phyloP scores from a whole-genome alignment of 2,113 vertebrate genomes.

The Talpa occidentalis region DNA sequence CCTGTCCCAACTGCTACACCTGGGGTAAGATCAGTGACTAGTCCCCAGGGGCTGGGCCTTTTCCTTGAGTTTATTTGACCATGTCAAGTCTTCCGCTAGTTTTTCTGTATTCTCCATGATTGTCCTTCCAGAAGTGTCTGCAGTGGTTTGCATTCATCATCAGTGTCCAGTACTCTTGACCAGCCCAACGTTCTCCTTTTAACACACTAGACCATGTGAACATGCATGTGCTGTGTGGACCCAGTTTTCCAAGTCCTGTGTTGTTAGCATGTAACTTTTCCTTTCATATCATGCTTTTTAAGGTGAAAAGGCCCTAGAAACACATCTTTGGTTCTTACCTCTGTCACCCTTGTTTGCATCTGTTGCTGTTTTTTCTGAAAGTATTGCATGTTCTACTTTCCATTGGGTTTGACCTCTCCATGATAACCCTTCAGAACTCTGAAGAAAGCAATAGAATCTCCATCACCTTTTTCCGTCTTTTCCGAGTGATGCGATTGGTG shows the following conservation, averaged over 20 bases:
- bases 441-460: constrained; percentile 99
- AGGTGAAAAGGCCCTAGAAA: constrained; percentile 83
- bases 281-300: constrained; percentile 86
- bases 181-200: constrained; percentile 83
- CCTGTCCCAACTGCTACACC: constrained; percentile 96
- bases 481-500: constrained; percentile 99
- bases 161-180: constrained; percentile 82
- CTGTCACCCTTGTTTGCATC: constrained; percentile 85
- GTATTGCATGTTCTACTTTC: constrained; percentile 83
- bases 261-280: constrained; percentile 86
- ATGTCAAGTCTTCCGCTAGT: constrained; percentile 85
- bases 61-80: constrained; percentile 89
- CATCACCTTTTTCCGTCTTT: constrained; percentile 99
- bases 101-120: constrained; percentile 87
- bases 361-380: constrained; percentile 87
- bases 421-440: constrained; percentile 92
- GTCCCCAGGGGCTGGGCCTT: constrained; percentile 89
- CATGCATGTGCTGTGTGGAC: constrained; percentile 88
- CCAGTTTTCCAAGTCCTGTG: constrained; percentile 84
- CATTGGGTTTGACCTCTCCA: constrained; percentile 86
- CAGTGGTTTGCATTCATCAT: constrained; percentile 86
- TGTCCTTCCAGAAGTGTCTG: constrained; percentile 86
- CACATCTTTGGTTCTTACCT: constrained; percentile 86
- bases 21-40: constrained; percentile 95
- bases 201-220: constrained; percentile 85